These are phyloP conservation scores for Corynorhinus townsendii DNA, from an alignment of 2,113 vertebrate species.

Conservation along the genomic window DNA sequence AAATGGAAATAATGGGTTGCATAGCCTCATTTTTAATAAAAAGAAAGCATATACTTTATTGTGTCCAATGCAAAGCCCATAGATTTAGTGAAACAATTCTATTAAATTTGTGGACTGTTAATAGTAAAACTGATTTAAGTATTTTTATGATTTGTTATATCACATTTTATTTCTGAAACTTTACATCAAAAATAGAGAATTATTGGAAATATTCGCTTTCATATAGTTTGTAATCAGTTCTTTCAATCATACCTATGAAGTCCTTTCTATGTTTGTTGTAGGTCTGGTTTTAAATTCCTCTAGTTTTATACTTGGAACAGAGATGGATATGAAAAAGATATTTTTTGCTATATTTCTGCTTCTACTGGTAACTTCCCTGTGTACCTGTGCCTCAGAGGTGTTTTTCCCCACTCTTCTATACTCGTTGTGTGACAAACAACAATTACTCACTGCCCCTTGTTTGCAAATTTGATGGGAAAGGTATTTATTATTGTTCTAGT, in stretches of 20 bases:
- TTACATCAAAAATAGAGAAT: neutral
- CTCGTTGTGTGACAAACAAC: neutral
- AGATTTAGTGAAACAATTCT: neutral
- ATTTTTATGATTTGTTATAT: neutral
- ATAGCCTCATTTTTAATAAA: slow-evolving; percentile 1
- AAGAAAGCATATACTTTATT: neutral
- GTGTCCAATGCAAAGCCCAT: neutral
- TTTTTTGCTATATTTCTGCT: neutral
- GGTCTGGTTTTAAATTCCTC: neutral
- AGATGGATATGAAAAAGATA: neutral
- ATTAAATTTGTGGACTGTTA: neutral
- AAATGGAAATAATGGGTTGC: neutral
- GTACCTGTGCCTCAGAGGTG: neutral
- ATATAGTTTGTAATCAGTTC: neutral
- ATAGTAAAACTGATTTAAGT: neutral
- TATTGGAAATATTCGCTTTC: neutral
- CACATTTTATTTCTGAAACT: neutral
- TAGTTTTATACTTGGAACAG: neutral
- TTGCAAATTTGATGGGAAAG: neutral
- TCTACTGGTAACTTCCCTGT: neutral
- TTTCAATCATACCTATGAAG: neutral
- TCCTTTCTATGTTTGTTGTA: neutral
- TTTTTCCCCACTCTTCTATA: neutral
- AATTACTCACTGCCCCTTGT: neutral
- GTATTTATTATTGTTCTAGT: neutral